phyloP scores from a whole-genome alignment of 2,113 vertebrate species.

The Malaclemys terrapin region DNA sequence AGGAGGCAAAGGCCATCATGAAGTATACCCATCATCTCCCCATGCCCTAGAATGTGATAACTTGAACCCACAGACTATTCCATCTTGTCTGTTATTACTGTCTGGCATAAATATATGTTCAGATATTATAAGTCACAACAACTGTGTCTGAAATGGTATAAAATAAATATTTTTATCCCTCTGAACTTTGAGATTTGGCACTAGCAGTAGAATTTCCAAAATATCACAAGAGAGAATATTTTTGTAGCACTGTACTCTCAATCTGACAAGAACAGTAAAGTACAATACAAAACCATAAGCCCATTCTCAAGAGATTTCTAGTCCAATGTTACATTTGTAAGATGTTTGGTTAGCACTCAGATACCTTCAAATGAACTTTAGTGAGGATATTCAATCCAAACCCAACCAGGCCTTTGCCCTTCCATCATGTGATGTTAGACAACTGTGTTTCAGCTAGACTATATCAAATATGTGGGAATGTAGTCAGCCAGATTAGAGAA shows the following conservation, averaged over 20 bases:
- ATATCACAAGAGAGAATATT: fast-evolving
- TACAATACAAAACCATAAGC: not conserved
- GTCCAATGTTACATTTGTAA: fast-evolving
- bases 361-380: not conserved
- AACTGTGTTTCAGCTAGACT: not conserved
- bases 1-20: not conserved
- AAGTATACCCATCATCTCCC: not conserved
- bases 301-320: not conserved
- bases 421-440: fast-evolving
- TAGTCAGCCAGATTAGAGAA: fast-evolving
- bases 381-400: too few relatives aligned
- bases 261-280: not conserved
- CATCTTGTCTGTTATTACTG: not conserved
- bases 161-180: not conserved
- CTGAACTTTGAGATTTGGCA: not conserved
- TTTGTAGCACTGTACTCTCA: not conserved
- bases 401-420: not conserved
- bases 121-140: too few relatives aligned
- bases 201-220: fast-evolving
- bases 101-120: not conserved
- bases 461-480: not conserved
- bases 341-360: not conserved
- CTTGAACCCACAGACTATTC: not conserved
- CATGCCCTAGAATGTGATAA: not conserved
- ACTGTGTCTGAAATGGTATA: too few relatives aligned